Conservation (phyloP, 2,113 vertebrate species). For the Callipepla californica region DNA sequence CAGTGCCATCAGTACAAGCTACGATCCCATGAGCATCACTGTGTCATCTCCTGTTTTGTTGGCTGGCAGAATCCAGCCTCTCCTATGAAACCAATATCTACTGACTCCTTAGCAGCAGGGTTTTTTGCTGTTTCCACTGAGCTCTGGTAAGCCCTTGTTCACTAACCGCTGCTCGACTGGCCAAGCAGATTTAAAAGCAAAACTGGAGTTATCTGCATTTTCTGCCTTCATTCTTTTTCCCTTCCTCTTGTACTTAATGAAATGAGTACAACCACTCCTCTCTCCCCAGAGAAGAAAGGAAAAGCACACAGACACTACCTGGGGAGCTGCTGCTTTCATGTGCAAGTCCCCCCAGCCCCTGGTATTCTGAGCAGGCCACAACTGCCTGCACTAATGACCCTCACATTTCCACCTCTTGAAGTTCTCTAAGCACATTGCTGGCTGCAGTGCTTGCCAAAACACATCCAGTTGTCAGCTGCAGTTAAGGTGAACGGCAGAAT, state of each 20-base stretch:
- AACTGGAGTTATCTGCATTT: not conserved
- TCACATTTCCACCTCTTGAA: conserved; percentile 16
- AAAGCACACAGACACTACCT: conserved; percentile 25
- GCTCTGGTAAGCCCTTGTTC: not conserved
- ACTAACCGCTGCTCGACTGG: not conserved
- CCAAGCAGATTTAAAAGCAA: not conserved
- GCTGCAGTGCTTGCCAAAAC: conserved; percentile 34
- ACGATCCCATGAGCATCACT: not conserved
- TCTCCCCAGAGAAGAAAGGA: not conserved
- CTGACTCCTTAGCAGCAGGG: not conserved
- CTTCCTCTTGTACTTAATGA: not conserved
- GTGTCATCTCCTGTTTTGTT: not conserved
- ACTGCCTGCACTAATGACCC: conserved; percentile 8
- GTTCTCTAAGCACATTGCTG: conserved; percentile 37
- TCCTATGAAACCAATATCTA: not conserved
- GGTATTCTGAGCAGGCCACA: conserved; percentile 38
- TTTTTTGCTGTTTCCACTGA: not conserved
- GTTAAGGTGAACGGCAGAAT: conserved; percentile 52
- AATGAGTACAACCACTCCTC: not conserved
- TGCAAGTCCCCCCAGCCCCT: not conserved
- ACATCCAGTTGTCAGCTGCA: conserved; percentile 50
- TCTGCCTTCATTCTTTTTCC: not conserved
- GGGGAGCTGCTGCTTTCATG: not conserved
- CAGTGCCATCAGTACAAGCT: no score
- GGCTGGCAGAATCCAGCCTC: not conserved